Conservation (phyloP, 2,888 invertebrate species). For the Augochlorella aurata region DNA sequence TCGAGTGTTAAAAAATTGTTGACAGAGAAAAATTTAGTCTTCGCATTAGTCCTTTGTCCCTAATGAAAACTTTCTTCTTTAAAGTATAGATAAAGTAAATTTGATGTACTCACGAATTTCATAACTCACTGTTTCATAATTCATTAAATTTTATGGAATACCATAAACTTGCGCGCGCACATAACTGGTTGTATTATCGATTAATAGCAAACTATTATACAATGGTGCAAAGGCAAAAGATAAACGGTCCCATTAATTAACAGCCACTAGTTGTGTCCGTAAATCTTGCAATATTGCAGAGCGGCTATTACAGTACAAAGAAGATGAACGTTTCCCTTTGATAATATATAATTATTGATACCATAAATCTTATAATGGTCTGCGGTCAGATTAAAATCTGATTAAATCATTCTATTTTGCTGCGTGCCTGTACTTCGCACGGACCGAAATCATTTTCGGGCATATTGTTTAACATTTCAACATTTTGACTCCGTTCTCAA, state of each 20-base stretch:
- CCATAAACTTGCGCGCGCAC: constrained; percentile 44
- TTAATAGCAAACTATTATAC: constrained; percentile 53
- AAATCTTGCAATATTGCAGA: constrained; percentile 30
- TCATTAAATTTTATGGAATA: constrained; percentile 30
- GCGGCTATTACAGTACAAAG: neutral
- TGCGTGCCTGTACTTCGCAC: neutral
- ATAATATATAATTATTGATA: constrained; percentile 4
- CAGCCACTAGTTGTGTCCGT: constrained; percentile 22
- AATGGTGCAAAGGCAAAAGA: constrained; percentile 38
- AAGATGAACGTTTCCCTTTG: neutral
- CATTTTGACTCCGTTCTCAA: too few relatives aligned
- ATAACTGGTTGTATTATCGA: constrained; percentile 41
- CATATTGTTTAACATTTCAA: too few relatives aligned
- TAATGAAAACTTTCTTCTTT: too few relatives aligned
- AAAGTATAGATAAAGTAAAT: too few relatives aligned
- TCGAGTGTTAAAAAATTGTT: neutral
- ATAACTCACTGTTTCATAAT: too few relatives aligned
- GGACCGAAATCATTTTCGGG: neutral
- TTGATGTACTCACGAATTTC: too few relatives aligned
- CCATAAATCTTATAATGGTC: neutral
- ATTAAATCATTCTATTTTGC: too few relatives aligned
- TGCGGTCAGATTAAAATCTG: neutral
- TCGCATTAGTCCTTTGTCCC: too few relatives aligned
- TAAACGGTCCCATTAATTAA: constrained; percentile 49
- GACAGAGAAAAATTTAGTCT: neutral